Conservation (phyloP, 1,140 invertebrate species). For the Harpegnathos saltator region DNA sequence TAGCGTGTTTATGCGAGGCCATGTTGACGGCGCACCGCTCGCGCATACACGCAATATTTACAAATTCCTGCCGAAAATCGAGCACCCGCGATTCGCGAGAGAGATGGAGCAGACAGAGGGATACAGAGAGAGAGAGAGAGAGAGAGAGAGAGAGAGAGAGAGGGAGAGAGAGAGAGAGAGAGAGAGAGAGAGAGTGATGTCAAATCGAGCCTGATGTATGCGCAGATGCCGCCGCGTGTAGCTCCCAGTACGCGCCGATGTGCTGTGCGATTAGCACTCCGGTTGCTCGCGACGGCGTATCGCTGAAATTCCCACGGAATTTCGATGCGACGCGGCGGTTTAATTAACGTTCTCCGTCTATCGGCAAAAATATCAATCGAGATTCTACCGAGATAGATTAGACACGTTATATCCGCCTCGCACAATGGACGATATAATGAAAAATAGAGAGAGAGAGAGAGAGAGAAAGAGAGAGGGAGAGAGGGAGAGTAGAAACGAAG, state of each 20-base stretch:
- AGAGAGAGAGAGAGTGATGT: constrained; percentile 41
- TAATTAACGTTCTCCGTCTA: constrained; percentile 60
- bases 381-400: constrained; percentile 48
- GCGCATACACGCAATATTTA: constrained; percentile 77
- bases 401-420: constrained; percentile 28
- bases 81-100: constrained; percentile 69
- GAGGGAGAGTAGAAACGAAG: too few species aligned
- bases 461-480: too few species aligned
- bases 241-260: constrained; percentile 72
- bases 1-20: constrained; percentile 77
- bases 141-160: not conserved
- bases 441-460: constrained; percentile 3
- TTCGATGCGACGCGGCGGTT: constrained; percentile 49
- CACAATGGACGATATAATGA: constrained; percentile 8
- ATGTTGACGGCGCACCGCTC: constrained; percentile 56
- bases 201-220: constrained; percentile 74
- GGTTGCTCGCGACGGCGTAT: constrained; percentile 35
- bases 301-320: constrained; percentile 57
- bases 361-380: constrained; percentile 59
- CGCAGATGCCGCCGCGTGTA: constrained; percentile 75
- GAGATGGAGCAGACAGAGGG: too few species aligned
- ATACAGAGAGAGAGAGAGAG: not conserved
- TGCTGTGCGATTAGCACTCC: constrained; percentile 68
- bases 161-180: not conserved
- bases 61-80: constrained; percentile 79